Evolutionary conservation across 2,888 invertebrate species (phyloP).

Genomic region (Nephrotoma guestfalica): DNA sequence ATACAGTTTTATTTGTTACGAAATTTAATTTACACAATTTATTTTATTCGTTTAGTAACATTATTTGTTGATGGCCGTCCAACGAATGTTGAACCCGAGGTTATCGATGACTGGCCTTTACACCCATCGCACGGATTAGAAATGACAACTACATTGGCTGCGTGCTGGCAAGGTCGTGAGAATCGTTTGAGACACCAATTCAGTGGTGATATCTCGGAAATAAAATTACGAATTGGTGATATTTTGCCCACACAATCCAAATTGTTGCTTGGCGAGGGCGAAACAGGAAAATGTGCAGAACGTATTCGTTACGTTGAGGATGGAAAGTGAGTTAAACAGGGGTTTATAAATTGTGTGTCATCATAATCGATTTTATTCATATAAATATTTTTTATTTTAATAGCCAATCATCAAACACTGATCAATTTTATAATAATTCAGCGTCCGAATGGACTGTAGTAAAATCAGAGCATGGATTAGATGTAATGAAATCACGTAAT

Average conservation of each 20-base stretch:
- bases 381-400: background rate
- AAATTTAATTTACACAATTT: background rate
- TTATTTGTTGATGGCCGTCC: conserved; percentile 31
- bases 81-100: conserved; percentile 67
- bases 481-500: conserved; percentile 2
- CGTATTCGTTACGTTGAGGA: conserved; percentile 1
- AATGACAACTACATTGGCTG: conserved; percentile 87
- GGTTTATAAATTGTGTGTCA: background rate
- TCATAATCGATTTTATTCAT: background rate
- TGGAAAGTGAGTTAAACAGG: background rate
- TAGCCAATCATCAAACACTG: background rate
- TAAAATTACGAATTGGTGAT: conserved; percentile 23
- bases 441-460: background rate
- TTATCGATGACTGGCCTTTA: conserved; percentile 98
- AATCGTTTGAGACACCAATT: conserved; percentile 69
- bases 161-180: conserved; percentile 96
- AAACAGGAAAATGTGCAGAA: conserved; percentile 30
- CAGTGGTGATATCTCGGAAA: conserved; percentile 31
- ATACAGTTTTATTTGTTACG: background rate
- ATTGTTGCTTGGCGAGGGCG: conserved; percentile 35
- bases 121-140: conserved; percentile 90
- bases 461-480: conserved; percentile 1
- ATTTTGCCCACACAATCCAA: conserved; percentile 17
- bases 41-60: background rate
- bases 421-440: background rate